Evolutionary conservation across 2,113 vertebrate genomes (phyloP), one percentile per base, ranked within the genome.

Genomic region (Seriola aureovittata): DNA sequence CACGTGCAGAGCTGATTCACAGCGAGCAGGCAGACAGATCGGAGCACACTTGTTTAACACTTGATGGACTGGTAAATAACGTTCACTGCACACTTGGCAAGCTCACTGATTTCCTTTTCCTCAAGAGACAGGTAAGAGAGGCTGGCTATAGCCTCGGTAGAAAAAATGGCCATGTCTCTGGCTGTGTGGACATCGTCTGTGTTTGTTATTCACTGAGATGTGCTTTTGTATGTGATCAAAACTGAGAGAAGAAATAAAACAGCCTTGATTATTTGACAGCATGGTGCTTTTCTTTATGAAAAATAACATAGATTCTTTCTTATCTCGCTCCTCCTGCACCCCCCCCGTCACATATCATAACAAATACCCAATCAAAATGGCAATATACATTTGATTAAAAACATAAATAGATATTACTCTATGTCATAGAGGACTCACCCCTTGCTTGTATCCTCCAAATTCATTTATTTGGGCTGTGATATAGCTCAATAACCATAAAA

Each of bases 51-150:
- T 29, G 29, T 85, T 88, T 69, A 90, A 81, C 70, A 80, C 66
- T 74, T 84, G 75, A 89, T 82, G 84, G 84, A 79, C 85, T 77
- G 75, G 73, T 83, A 90, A 90, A 89, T 72, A 77, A 25, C 44
- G 25, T 82, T 81, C 40, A 12, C 55, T 60, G 25, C 71, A 80
- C 75, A 75, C 70, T 67, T 75, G 80, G 78, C 55, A 52, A 82
- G 68, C 67, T 54, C 46, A 36, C 69, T 48, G 80, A 78, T 76
- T 78, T 52, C 64, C 32, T 25, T 34, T 34, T 78, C 58, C 76
- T 82, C 72, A 1, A 52, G 78, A 44, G 76, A 77, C 34, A 46
- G 19, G 67, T 81, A 46, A 65, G 29, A 65, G 62, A 75, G 86
- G 82, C 85, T 23, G 34, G 34, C 3, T 14, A 36, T 68, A 66